A percentile compares a stretch with the other conserved stretches of the same genome.
Conservation (phyloP, 2,113 vertebrate genomes). For the Xiphophorus hellerii region DNA sequence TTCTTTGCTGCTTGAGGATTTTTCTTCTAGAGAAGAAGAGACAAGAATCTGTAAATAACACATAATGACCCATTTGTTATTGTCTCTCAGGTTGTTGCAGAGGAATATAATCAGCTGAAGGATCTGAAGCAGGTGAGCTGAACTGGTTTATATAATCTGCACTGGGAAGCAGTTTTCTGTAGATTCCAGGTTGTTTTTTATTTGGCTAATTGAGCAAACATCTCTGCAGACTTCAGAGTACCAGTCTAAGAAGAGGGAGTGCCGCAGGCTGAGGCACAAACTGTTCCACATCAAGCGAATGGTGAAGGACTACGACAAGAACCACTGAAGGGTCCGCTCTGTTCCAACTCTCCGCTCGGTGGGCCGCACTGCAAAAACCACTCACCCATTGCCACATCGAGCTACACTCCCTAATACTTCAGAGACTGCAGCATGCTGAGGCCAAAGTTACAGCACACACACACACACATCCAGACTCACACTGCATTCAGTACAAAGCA, state of each 20-base stretch:
- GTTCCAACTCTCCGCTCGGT: constrained; percentile 18
- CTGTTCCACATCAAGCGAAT: constrained; percentile 89
- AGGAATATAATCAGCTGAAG: constrained; percentile 88
- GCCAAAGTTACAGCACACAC: constrained; percentile 60
- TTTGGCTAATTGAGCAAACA: not conserved
- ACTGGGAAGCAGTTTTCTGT: not conserved
- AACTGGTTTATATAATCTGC: not conserved
- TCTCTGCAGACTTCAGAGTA: constrained; percentile 83
- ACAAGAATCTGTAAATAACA: not conserved
- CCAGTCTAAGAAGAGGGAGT: constrained; percentile 83
- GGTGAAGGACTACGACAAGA: constrained; percentile 87
- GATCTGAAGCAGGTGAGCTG: constrained; percentile 85
- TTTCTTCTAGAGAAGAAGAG: not conserved
- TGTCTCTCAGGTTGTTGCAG: constrained; percentile 78
- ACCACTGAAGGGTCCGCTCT: constrained; percentile 60
- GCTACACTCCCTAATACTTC: constrained; percentile 52
- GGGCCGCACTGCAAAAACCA: constrained; percentile 26
- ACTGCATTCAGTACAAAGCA: constrained; percentile 21
- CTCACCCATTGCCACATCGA: constrained; percentile 17
- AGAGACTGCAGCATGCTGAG: constrained; percentile 42
- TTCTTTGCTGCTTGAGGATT: not conserved
- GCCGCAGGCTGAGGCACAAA: constrained; percentile 83
- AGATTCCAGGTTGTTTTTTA: not conserved
- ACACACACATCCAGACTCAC: constrained; percentile 8
- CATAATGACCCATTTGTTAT: not conserved